Percentiles rank a stretch among this genome's conserved stretches.
These are phyloP conservation scores for Nymphalis urticae DNA, from an alignment of 2,888 invertebrate species.

Conservation along the genomic window DNA sequence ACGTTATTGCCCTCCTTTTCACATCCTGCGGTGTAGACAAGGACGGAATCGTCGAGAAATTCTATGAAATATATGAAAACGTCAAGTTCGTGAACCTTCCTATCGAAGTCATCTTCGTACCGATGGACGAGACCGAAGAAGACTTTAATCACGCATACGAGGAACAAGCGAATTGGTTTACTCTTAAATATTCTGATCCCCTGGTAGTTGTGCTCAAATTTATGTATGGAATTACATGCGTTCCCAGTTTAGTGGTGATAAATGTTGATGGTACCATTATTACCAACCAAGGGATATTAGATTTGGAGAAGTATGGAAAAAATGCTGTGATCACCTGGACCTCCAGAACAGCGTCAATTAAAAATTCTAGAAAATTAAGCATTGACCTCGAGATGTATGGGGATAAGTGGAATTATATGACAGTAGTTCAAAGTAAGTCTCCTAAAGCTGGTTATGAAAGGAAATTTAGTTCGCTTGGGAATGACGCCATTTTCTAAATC, in stretches of 20 bases:
- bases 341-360: slow-evolving; percentile 44
- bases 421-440: slow-evolving; percentile 19
- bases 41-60: slow-evolving; percentile 57
- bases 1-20: slow-evolving; percentile 61
- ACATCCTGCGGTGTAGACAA: slow-evolving; percentile 57
- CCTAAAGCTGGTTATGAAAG: slow-evolving; percentile 46
- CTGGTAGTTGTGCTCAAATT: slow-evolving; percentile 54
- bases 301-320: slow-evolving; percentile 63
- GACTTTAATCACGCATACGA: slow-evolving; percentile 52
- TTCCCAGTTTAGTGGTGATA: slow-evolving; percentile 60
- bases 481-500: background rate
- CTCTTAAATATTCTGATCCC: slow-evolving; percentile 57
- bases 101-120: slow-evolving; percentile 68
- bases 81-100: slow-evolving; percentile 61
- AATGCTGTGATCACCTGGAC: slow-evolving; percentile 70
- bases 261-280: slow-evolving; percentile 57
- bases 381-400: slow-evolving; percentile 60
- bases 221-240: slow-evolving; percentile 58
- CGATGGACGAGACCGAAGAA: slow-evolving; percentile 58
- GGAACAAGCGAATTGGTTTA: slow-evolving; percentile 73
- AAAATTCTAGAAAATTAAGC: slow-evolving; percentile 49
- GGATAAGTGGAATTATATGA: slow-evolving; percentile 53
- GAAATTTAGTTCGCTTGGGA: slow-evolving; percentile 43
- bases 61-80: slow-evolving; percentile 65
- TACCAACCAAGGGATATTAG: slow-evolving; percentile 58